These are phyloP conservation scores for Myotis vivesi DNA, from an alignment of 2,797 vertebrate species.

Conservation along the genomic window DNA sequence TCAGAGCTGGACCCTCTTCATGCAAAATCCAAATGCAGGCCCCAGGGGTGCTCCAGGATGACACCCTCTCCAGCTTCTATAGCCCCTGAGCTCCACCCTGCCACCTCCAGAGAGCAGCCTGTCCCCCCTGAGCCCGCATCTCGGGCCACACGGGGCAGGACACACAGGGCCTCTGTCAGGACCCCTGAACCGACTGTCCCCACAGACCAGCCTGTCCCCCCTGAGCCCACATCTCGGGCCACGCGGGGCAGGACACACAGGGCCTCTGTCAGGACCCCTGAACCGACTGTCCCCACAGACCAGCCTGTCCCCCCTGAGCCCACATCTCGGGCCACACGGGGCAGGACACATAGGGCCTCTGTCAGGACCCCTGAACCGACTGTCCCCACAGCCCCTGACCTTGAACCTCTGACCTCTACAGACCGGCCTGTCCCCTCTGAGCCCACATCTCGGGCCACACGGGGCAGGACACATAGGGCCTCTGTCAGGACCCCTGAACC, in stretches of 20 bases:
- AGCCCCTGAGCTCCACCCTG: not conserved
- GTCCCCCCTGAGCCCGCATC: not conserved
- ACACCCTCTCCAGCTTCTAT: not conserved
- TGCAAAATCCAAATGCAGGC: not conserved
- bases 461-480: not conserved
- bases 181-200: not conserved
- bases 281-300: not conserved
- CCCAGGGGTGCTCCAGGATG: not conserved
- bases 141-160: not conserved
- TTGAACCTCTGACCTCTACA: too few relatives aligned
- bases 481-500: conserved; percentile 14
- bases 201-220: not conserved
- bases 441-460: not conserved
- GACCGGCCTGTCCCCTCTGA: not conserved
- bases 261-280: not conserved
- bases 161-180: not conserved
- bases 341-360: not conserved
- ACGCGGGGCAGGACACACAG: not conserved
- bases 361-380: not conserved
- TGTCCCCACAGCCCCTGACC: too few relatives aligned
- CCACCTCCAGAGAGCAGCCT: not conserved
- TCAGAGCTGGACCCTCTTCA: not conserved
- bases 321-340: not conserved
- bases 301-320: not conserved
- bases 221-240: not conserved